Evolutionary conservation across 2,113 vertebrate species (phyloP), one percentile per base, ranked within the genome.

Genomic region (Eurypyga helias): DNA sequence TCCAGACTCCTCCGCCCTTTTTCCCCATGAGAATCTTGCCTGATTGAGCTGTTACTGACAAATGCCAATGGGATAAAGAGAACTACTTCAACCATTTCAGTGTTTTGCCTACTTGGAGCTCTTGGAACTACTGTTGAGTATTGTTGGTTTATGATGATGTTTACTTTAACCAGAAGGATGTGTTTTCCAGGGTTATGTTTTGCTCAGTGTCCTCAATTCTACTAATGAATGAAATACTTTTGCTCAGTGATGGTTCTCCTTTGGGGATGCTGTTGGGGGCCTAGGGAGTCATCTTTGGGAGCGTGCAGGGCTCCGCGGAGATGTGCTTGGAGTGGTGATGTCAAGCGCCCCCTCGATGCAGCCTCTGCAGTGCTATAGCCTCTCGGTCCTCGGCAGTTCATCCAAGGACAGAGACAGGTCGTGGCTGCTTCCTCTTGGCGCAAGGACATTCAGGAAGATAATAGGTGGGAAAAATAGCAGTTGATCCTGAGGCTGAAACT

Each of bases 401-500:
- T 6, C 66, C 78, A 79, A 93, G 93, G 95, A 45, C 93, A 83
- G 54, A 6, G 51, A 45, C 45, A 14, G 45, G 45, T 10, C 9
- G 6, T 0, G 5, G 55, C 24, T 4, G 0, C 87, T 87, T 69
- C 45, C 93, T 72, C 70, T 38, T 2, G 8, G 78, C 9, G 17
- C 87, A 96, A 91, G 92, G 95, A 45, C 87, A 2, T 77, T 73
- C 46, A 13, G 55, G 90, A 65, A 90, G 90, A 91, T 91, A 87
- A 94, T 89, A 79, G 81, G 91, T 83, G 90, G 92, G 85, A 77
- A 77, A 95, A 93, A 94, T 73, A 86, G 33, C 93, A 80, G 87
- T 87, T 95, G 96, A 93, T 96, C 93, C 94, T 70, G 90, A 93
- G 90, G 87, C 87, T 95, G 93, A 90, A 96, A 94, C 87, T 88